Conservation (phyloP, 2,113 vertebrate genomes). For the Pardalotus punctatus region DNA sequence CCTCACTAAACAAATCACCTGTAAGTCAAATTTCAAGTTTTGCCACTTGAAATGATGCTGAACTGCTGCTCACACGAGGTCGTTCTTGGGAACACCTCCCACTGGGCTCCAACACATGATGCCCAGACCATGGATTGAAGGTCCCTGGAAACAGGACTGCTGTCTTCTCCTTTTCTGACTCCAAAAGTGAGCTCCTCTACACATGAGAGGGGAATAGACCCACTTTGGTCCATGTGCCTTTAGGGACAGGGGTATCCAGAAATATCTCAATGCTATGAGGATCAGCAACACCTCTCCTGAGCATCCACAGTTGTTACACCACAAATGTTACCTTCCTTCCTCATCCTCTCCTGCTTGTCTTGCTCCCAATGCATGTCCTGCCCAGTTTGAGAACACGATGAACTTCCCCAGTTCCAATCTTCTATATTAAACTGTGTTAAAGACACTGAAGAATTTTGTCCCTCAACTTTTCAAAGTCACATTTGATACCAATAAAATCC, state of each 20-base stretch:
- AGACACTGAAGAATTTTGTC: conserved; percentile 1
- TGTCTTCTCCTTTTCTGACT: neutral
- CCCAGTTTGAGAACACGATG: neutral
- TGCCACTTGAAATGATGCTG: neutral
- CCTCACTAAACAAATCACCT: neutral
- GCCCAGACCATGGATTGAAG: neutral
- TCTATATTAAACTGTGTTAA: neutral
- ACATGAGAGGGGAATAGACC: neutral
- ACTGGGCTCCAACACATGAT: fast-evolving
- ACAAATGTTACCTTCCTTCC: neutral
- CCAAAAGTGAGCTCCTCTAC: neutral
- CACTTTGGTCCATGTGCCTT: neutral
- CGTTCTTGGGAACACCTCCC: neutral
- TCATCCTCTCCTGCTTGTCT: neutral
- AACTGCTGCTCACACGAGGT: neutral
- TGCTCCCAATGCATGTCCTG: fast-evolving
- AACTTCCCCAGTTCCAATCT: neutral
- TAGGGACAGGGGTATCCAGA: neutral
- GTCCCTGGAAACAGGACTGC: neutral
- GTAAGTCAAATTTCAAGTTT: neutral
- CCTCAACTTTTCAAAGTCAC: conserved; percentile 44
- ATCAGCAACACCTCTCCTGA: neutral
- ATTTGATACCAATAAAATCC: conserved; percentile 49
- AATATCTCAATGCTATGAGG: neutral
- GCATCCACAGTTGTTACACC: neutral